Percentiles rank a stretch among this genome's conserved stretches.
Conservation (phyloP, 2,113 vertebrate genomes). For the Poecile atricapillus region DNA sequence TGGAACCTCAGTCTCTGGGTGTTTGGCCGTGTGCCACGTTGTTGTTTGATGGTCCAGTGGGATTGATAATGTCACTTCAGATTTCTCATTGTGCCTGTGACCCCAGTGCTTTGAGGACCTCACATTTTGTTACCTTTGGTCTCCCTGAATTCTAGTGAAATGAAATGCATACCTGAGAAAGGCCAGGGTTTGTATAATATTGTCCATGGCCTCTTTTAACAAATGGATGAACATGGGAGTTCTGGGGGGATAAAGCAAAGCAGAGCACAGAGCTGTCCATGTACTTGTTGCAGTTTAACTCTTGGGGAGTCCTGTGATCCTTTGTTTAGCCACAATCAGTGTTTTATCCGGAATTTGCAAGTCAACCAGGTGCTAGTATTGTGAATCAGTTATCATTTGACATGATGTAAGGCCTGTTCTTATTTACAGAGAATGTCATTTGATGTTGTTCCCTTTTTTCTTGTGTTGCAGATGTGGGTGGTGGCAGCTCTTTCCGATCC, state of each 20-base stretch:
- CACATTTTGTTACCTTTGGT: background rate
- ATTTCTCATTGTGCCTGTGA: background rate
- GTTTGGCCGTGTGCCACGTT: background rate
- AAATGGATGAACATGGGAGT: background rate
- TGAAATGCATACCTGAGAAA: background rate
- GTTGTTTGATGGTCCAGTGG: background rate
- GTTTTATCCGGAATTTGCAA: background rate
- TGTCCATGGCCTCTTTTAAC: background rate
- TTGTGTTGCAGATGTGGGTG: background rate
- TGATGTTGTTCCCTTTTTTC: conserved; percentile 7
- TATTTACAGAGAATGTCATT: conserved; percentile 21
- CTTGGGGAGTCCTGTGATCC: background rate
- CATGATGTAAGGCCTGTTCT: background rate
- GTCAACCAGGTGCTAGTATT: background rate
- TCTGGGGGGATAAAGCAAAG: background rate
- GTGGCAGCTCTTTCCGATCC: conserved; percentile 12
- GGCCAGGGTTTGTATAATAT: background rate
- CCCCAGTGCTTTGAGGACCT: background rate
- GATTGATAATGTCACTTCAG: background rate
- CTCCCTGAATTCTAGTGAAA: background rate
- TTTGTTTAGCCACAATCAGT: background rate
- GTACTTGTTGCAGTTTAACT: background rate
- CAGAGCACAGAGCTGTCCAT: background rate
- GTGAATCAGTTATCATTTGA: background rate
- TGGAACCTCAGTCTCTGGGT: background rate